These are phyloP conservation scores for Drosophila setifemur DNA, from an alignment of 1,140 invertebrate species.

Conservation along the genomic window DNA sequence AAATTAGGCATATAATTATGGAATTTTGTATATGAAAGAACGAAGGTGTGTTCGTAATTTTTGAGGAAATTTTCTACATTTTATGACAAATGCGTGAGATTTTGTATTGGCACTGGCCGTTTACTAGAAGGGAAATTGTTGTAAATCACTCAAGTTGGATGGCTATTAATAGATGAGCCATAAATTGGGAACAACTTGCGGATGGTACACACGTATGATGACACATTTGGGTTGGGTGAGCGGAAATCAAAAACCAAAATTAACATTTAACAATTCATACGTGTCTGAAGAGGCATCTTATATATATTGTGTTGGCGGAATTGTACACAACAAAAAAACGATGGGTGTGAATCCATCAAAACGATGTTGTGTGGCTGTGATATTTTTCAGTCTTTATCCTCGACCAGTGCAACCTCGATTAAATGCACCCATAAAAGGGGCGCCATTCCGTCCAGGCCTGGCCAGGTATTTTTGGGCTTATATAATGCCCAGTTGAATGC, in stretches of 20 bases:
- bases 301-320: constrained; percentile 26
- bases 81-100: constrained; percentile 24
- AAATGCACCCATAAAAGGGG: constrained; percentile 38
- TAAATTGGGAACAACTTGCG: constrained; percentile 19
- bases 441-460: constrained; percentile 11
- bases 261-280: constrained; percentile 25
- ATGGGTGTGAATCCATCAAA: constrained; percentile 32
- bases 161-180: constrained; percentile 4
- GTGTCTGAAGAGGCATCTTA: constrained; percentile 29
- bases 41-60: neutral
- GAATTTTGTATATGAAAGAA: constrained; percentile 2
- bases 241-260: constrained; percentile 31
- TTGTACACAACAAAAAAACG: neutral
- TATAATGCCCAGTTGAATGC: constrained; percentile 39
- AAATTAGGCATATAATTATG: constrained; percentile 49
- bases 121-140: constrained; percentile 5
- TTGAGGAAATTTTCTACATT: constrained; percentile 13
- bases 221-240: constrained; percentile 36
- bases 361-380: neutral
- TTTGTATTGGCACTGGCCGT: constrained; percentile 7
- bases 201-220: constrained; percentile 24
- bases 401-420: constrained; percentile 16
- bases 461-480: constrained; percentile 37
- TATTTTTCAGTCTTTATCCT: constrained; percentile 11
- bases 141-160: constrained; percentile 36